Base-by-base conservation (phyloP, 2,797 vertebrate genomes). In the Eulemur rubriventer region DNA sequence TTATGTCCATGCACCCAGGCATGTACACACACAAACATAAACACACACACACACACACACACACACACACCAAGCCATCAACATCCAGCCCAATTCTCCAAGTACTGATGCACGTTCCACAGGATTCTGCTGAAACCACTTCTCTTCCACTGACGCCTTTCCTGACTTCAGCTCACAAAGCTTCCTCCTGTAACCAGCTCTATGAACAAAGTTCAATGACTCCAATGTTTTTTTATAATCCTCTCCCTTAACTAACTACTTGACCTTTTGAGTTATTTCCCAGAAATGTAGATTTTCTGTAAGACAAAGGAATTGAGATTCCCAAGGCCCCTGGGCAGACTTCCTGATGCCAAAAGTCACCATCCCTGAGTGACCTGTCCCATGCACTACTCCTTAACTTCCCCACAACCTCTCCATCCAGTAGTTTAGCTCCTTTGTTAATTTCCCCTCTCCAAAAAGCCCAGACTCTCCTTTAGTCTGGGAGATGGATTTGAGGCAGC, bases 21-120 rank as follows among this genome's bases (percentile, higher is more conserved):
- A 24, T 17, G 5, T 0, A 20, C 33, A 17, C 14, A 35, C 9
- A 57, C 1, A 0, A 28, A 24, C n/a, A 4, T n/a, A n/a, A n/a
- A n/a, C 17, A 4, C 11, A 30, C n/a, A 46, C 18, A 7, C 48
- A 55, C 88, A 24, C 28, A 17, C 26, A 63, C 41, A 6, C 12
- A 13, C 20, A 46, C 48, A 48, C 26, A 52, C 11, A 16, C 5
- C 57, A n/a, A 4, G 63, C 35, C 35, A 38, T 20, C 73, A 28
- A 33, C 5, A 35, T 26, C 13, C 30, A 65, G 8, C 35, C 75
- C 13, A 30, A 10, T 17, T 24, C 70, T 33, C 61, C 30, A 26
- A 10, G 30, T 65, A 10, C 78, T 12, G 24, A 50, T 16, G 14
- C 43, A 1, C 0, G 5, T 10, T 12, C 33, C 7, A 0, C 0